Evolutionary conservation across 2,797 vertebrate species (phyloP), one percentile per base, ranked within the genome.

Genomic region (Choloepus didactylus): DNA sequence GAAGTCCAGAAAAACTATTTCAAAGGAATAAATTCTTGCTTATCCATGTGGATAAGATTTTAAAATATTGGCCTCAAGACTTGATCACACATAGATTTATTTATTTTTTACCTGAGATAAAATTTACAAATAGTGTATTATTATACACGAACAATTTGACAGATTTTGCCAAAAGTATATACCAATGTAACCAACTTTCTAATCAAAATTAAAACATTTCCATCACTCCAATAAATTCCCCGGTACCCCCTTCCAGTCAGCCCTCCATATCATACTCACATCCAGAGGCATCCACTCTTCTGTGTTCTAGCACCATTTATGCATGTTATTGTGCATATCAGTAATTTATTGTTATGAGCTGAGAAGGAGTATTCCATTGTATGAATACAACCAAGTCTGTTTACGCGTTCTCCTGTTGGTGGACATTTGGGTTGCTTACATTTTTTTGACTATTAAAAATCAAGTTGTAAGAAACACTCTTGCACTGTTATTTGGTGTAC

Each of bases 371-470:
- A 76, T 66, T 64, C 31, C 27, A 82, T 29, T 77, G 25, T 10
- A 70, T 62, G 35, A 59, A 19, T 83, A 35, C 35, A 77, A 64
- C 14, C 10, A 25, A 23, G 16, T 46, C 23, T 81, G 23, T 41
- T 76, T 76, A 15, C 44, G 14, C 6, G 64, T 81, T 86, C 18
- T 69, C 35, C 18, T 83, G 9, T 81, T 76, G 31, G 14, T 80
- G 18, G n/a, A 85, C 14, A 85, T 31, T 79, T 73, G 64, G 10
- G 12, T 73, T 80, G 31, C 76, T 81, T 70, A 69, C 29, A 72
- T 70, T 15, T 77, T 46, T 62, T 62, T 79, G 38, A 66, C 23
- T 86, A 41, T 51, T 70, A 56, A 38, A 89, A 86, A 82, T 77
- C 64, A 76, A 54, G 15, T 12, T 66, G 6, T 2, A 27, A 77